Evolutionary conservation across 2,888 invertebrate species (phyloP).

Genomic region (Neocrepidodera transversa): DNA sequence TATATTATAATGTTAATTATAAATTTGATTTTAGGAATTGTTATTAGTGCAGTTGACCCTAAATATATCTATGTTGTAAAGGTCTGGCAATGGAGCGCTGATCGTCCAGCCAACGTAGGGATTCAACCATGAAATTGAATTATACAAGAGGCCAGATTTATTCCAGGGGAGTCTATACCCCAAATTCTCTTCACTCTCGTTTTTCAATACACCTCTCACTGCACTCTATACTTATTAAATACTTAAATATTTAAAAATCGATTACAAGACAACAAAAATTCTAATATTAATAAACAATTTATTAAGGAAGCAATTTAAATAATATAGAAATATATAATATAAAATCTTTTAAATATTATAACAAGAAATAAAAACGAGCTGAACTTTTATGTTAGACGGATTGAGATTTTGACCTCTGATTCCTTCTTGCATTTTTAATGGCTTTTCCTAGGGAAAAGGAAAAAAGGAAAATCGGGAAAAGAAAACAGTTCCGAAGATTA

Average conservation of each 20-base stretch:
- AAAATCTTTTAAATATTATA: no score
- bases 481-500: slow-evolving; percentile 43
- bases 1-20: no score
- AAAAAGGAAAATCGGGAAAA: slow-evolving; percentile 34
- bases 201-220: slow-evolving; percentile 42
- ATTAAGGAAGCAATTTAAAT: no score
- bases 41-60: slow-evolving; percentile 25
- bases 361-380: no score
- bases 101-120: slow-evolving; percentile 52
- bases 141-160: slow-evolving; percentile 58
- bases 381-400: no score
- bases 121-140: slow-evolving; percentile 63
- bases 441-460: slow-evolving; percentile 29
- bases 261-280: not conserved
- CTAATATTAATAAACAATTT: no score
- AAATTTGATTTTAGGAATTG: no score
- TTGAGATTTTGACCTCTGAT: slow-evolving; percentile 24
- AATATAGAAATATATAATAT: no score
- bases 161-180: slow-evolving; percentile 43
- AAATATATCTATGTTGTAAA: slow-evolving; percentile 19
- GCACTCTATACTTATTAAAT: slow-evolving; percentile 48
- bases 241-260: slow-evolving; percentile 40
- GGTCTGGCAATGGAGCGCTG: slow-evolving; percentile 45
- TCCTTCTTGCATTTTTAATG: slow-evolving; percentile 28
- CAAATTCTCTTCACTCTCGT: slow-evolving; percentile 31